Percentiles rank a stretch among this genome's conserved stretches.
Evolutionary conservation across 1,140 invertebrate species (phyloP).

Genomic region (Drosophila bocki): DNA sequence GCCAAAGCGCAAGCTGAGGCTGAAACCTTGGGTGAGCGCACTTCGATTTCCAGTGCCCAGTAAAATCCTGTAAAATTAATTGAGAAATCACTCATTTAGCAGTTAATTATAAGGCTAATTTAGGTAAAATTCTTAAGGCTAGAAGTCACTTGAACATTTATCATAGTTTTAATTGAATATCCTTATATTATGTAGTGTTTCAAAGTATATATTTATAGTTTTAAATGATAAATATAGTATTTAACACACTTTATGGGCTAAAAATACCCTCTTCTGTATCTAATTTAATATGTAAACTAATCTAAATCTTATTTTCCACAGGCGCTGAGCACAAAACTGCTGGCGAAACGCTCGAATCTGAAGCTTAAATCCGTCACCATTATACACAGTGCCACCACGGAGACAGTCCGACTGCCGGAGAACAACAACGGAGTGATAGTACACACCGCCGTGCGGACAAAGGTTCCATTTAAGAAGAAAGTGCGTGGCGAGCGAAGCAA

Average conservation of each 20-base stretch:
- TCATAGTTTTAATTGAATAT: neutral
- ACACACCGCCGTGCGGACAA: conserved; percentile 90
- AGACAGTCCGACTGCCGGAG: conserved; percentile 92
- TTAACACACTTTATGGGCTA: no score
- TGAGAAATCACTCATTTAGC: conserved; percentile 20
- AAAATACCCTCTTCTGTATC: no score
- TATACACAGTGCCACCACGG: conserved; percentile 93
- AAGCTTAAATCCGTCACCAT: conserved; percentile 94
- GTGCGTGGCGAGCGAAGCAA: conserved; percentile 89
- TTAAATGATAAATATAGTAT: neutral
- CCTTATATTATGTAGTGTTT: neutral
- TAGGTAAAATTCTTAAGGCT: conserved; percentile 8
- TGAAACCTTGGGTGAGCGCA: conserved; percentile 57
- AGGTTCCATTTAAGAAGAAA: conserved; percentile 91
- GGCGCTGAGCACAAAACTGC: conserved; percentile 91
- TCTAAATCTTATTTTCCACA: conserved; percentile 73
- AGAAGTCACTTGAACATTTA: conserved; percentile 19
- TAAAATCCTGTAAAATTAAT: conserved; percentile 34
- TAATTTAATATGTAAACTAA: no score
- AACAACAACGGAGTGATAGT: conserved; percentile 90
- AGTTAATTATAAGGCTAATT: conserved; percentile 37
- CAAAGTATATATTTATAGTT: neutral
- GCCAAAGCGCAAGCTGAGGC: conserved; percentile 55
- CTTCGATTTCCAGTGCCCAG: conserved; percentile 25
- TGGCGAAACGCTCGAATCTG: conserved; percentile 91